Base-by-base conservation (phyloP, 2,888 invertebrate genomes). In the Bombylius major region DNA sequence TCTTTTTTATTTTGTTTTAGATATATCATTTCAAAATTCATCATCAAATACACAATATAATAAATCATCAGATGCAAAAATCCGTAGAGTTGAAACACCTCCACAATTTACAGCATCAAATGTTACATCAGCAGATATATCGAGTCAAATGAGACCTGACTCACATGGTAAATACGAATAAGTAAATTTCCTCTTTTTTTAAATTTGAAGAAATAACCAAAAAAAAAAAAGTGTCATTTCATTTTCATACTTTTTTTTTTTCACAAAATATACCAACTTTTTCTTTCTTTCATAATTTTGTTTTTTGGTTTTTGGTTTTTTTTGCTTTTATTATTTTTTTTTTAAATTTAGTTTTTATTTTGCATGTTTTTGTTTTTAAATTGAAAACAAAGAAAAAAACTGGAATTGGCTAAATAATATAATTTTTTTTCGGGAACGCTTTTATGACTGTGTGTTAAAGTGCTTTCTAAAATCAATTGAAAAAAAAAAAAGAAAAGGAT, bases 61-160 rank as follows among this genome's bases (percentile, higher is more conserved):
- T 57, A 11, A n/a, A 62, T 68, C 72, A 50, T 66, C 70, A 60
- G 72, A 73, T 62, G 65, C 72, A 14, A 73, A 73, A 66, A 69
- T 71, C 58, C 66, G 73, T 51, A 67, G 73, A 54, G 65, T 67
- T 6, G 69, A 72, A 60, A 66, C 68, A 53, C 63, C 69, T 39
- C 65, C 69, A 56, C 65, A 66, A 62, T 60, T 62, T 50, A 53
- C 59, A 55, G 31, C 53, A n/a, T 13, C 50, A 46, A 47, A 39
- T 39, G 3, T 7, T 9, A 39, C 39, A 45, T 7, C 14, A 4
- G n/a, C 14, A 4, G n/a, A 14, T 14, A 45, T 50, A 50, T 34
- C 39, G 14, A 51, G 47, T 45, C 58, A 60, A 61, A 65, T 67
- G 64, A 67, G 67, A 62, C 67, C 70, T 54, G 69, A 70, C 66